phyloP scores from a whole-genome alignment of 2,113 vertebrate species.

The Dromaius novaehollandiae region DNA sequence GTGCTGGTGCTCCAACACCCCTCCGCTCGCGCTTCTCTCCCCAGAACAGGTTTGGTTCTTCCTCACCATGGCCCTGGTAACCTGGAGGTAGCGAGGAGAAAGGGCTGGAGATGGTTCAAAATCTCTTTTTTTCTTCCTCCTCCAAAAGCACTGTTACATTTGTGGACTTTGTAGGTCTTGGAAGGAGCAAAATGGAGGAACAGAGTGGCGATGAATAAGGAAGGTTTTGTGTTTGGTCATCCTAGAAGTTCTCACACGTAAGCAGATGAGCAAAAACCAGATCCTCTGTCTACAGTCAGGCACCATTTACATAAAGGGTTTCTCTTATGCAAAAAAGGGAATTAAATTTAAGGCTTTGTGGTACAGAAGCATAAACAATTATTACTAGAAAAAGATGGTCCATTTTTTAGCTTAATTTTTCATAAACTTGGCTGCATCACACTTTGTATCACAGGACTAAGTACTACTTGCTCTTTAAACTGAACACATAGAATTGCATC shows the following conservation, averaged over 20 bases:
- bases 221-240: not conserved
- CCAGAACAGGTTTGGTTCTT: not conserved
- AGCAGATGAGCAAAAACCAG: not conserved
- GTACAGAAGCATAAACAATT: not conserved
- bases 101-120: not conserved
- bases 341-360: not conserved
- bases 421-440: not conserved
- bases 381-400: not conserved
- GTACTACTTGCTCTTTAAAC: not conserved
- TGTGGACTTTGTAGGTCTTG: not conserved
- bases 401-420: not conserved
- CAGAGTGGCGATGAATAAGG: not conserved
- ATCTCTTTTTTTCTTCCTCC: rapidly evolving
- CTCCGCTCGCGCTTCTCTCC: not conserved
- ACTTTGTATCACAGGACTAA: not conserved
- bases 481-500: not conserved
- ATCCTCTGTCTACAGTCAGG: not conserved
- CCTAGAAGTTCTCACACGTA: not conserved
- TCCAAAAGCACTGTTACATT: not conserved
- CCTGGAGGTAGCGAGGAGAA: not conserved
- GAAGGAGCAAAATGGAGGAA: not conserved
- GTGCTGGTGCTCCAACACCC: not conserved
- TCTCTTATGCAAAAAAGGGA: not conserved
- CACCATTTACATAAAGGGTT: not conserved
- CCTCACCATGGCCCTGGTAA: not conserved